Evolutionary conservation across 2,888 invertebrate species (phyloP).

Genomic region (Hirtodrosophila alboralis): DNA sequence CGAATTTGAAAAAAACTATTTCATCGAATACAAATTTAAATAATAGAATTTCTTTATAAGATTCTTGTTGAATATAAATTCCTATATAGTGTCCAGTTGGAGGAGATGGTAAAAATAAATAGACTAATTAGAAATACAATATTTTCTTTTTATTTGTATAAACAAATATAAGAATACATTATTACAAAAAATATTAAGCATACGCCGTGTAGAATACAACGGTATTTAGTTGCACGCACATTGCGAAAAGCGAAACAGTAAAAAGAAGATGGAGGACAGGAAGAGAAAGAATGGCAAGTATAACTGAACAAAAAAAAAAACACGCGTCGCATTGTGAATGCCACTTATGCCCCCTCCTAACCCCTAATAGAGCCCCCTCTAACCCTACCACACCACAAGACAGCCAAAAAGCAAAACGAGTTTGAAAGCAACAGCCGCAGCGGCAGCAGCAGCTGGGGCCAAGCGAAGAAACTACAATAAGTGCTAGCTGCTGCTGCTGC

Average conservation of each 20-base stretch:
- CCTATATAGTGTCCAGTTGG: too few species aligned
- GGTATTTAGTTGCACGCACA: too few species aligned
- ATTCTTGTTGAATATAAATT: too few species aligned
- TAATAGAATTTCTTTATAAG: too few species aligned
- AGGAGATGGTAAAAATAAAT: too few species aligned
- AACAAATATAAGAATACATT: background rate
- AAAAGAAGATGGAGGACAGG: background rate
- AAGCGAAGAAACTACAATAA: constrained; percentile 31
- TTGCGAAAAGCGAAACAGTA: too few species aligned
- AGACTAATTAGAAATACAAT: too few species aligned
- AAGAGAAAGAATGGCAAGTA: constrained; percentile 5
- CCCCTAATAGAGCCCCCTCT: background rate
- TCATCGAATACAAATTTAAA: too few species aligned
- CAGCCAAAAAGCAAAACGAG: constrained; percentile 51
- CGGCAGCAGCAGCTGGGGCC: constrained; percentile 33
- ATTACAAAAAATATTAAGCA: constrained; percentile 28
- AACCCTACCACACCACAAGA: constrained; percentile 4
- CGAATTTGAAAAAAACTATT: too few species aligned
- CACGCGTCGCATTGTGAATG: constrained; percentile 19
- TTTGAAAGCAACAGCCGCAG: constrained; percentile 38
- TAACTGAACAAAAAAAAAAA: constrained; percentile 18
- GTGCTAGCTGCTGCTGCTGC: too few species aligned
- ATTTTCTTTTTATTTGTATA: background rate
- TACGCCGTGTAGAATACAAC: constrained; percentile 32
- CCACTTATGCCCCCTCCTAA: constrained; percentile 20